Evolutionary conservation across 2,888 invertebrate genomes (phyloP), one percentile per base, ranked within the genome.

Genomic region (Phortica okadai): DNA sequence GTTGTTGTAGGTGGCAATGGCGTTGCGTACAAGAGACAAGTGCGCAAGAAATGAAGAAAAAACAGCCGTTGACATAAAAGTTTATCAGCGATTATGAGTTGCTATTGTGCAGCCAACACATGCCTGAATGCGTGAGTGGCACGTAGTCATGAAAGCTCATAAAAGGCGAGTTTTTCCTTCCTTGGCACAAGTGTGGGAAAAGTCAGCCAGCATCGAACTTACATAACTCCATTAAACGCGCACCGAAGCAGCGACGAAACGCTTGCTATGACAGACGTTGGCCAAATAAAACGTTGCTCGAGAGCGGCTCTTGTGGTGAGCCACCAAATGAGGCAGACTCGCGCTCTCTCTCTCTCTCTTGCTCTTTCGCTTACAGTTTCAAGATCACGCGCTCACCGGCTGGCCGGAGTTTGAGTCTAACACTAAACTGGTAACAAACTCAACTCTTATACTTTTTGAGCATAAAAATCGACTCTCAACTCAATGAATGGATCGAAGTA

Each of bases 301-400:
- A 2, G 8, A 2, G 50, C 50, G 50, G 1, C 50, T 3, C 50
- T 50, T 50, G 50, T 50, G 50, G 50, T 50, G 2, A 50, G 50
- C 50, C 66, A 42, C 33, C 41, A 42, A 42, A 33, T 66, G n/a
- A 42, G 6, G n/a, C 66, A 66, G 42, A 66, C 66, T 66, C 25
- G 25, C 44, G 69, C 25, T 16, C 64, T 5, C 73, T 56, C 62
- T 42, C 42, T 54, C 8, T 44, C 73, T 66, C 78, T 66, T 74
- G 41, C 56, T 73, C 7, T 33, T 11, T 41, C 58, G 67, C 69
- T 4, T 33, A 33, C 3, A 33, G 33, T 33, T 33, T 33, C 33
- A 33, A 33, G 33, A 33, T 33, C 33, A 33, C 4, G 33, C 21
- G 21, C 21, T 21, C 21, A 21, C 21, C 21, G 1, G 21, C 21